Evolutionary conservation across 2,797 vertebrate genomes (phyloP).

Genomic region (Rhinophrynus dorsalis): DNA sequence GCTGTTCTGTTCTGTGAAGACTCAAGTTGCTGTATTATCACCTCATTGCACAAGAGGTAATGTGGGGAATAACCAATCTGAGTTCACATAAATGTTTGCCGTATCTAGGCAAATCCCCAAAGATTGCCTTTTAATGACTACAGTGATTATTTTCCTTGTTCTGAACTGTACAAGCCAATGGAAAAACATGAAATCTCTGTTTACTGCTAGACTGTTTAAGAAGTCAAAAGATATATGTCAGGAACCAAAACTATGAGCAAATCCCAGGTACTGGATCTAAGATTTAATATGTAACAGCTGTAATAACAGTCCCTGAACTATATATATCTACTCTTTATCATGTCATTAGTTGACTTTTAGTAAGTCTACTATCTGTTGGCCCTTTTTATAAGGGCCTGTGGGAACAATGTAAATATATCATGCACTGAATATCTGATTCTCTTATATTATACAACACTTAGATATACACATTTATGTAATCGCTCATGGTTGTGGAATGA

Average conservation of each 20-base stretch:
- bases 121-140: too few relatives aligned
- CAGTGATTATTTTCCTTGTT: conserved; percentile 59
- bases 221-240: too few relatives aligned
- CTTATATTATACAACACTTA: conserved; percentile 56
- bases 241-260: too few relatives aligned
- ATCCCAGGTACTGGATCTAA: conserved; percentile 58
- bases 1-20: conserved; percentile 21
- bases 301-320: conserved; percentile 72
- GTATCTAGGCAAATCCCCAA: conserved; percentile 52
- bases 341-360: conserved; percentile 72
- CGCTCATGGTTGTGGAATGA: not conserved
- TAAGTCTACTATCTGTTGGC: conserved; percentile 64
- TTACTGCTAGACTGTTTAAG: too few relatives aligned
- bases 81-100: conserved; percentile 54
- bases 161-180: conserved; percentile 66
- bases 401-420: conserved; percentile 70
- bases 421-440: conserved; percentile 66
- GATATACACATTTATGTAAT: conserved; percentile 8
- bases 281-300: conserved; percentile 71
- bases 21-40: conserved; percentile 51
- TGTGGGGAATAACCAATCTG: conserved; percentile 47
- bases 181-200: conserved; percentile 73
- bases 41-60: conserved; percentile 28
- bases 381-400: conserved; percentile 68
- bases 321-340: conserved; percentile 67